phyloP scores from a whole-genome alignment of 1,140 invertebrate genomes.

The Ditylenchus dipsaci region DNA sequence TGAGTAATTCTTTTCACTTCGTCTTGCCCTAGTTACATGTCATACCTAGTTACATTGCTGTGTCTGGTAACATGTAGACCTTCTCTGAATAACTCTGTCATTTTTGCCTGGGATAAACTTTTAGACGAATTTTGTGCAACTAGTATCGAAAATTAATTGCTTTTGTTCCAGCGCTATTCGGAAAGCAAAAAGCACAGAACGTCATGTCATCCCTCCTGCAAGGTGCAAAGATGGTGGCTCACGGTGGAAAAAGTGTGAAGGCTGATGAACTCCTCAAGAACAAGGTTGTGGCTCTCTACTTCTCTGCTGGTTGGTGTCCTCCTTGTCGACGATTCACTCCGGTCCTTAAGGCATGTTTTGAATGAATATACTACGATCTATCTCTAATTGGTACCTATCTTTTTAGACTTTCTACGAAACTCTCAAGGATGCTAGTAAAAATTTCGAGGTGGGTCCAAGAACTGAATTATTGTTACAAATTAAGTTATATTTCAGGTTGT shows the following conservation, averaged over 20 bases:
- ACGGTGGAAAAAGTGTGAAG: conserved; percentile 37
- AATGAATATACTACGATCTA: background rate
- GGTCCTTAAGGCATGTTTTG: conserved; percentile 44
- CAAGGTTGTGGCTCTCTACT: conserved; percentile 53
- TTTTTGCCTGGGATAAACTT: too few relatives aligned
- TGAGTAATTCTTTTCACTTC: too few relatives aligned
- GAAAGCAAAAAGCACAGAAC: too few relatives aligned
- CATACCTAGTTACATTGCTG: too few relatives aligned
- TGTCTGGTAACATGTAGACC: too few relatives aligned
- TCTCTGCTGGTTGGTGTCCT: conserved; percentile 55
- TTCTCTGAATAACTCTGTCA: too few relatives aligned
- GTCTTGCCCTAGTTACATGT: too few relatives aligned
- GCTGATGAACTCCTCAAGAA: conserved; percentile 46
- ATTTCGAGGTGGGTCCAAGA: conserved; percentile 28
- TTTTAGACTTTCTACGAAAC: conserved; percentile 36
- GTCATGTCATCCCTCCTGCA: too few relatives aligned
- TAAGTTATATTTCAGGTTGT: conserved; percentile 26
- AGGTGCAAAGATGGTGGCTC: conserved; percentile 5
- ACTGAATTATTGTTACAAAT: too few relatives aligned
- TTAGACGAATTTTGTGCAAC: too few relatives aligned
- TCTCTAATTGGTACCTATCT: conserved; percentile 48
- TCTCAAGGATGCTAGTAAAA: conserved; percentile 39
- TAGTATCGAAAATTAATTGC: too few relatives aligned
- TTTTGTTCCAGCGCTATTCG: too few relatives aligned
- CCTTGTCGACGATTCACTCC: conserved; percentile 54